Percentiles rank a stretch among this genome's conserved stretches.
phyloP scores from a whole-genome alignment of 2,113 vertebrate species.

The Lates calcarifer region DNA sequence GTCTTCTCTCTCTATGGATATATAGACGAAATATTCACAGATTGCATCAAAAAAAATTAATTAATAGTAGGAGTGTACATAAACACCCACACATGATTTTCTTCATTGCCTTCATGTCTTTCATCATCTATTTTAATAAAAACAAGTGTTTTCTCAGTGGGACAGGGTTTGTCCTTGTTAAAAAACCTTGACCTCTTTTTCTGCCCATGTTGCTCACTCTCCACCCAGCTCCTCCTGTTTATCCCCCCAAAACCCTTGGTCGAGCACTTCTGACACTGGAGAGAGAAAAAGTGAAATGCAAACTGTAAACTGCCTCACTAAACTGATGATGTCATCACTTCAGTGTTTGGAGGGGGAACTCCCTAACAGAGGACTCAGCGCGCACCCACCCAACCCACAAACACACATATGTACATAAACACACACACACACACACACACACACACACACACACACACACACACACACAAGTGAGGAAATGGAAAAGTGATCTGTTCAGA shows the following conservation, averaged over 20 bases:
- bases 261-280: constrained; percentile 58
- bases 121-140: constrained; percentile 14
- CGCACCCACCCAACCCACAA: constrained; percentile 62
- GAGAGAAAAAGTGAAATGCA: constrained; percentile 69
- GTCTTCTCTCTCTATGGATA: background rate
- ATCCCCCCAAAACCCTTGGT: constrained; percentile 53
- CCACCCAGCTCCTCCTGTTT: constrained; percentile 59
- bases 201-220: constrained; percentile 44
- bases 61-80: background rate
- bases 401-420: constrained; percentile 49
- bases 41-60: background rate
- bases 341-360: constrained; percentile 80
- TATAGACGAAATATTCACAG: background rate
- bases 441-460: constrained; percentile 37
- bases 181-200: constrained; percentile 33
- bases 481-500: constrained; percentile 79
- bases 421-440: constrained; percentile 38
- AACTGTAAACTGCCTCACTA: constrained; percentile 69
- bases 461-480: constrained; percentile 73
- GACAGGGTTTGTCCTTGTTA: constrained; percentile 33
- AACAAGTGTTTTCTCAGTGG: constrained; percentile 31
- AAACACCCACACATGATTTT: background rate
- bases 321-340: constrained; percentile 81
- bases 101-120: background rate
- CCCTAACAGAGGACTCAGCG: constrained; percentile 72